A percentile compares a stretch with the other conserved stretches of the same genome.
These are phyloP conservation scores for Tridacna gigas DNA, from an alignment of 2,888 invertebrate species.

Conservation along the genomic window DNA sequence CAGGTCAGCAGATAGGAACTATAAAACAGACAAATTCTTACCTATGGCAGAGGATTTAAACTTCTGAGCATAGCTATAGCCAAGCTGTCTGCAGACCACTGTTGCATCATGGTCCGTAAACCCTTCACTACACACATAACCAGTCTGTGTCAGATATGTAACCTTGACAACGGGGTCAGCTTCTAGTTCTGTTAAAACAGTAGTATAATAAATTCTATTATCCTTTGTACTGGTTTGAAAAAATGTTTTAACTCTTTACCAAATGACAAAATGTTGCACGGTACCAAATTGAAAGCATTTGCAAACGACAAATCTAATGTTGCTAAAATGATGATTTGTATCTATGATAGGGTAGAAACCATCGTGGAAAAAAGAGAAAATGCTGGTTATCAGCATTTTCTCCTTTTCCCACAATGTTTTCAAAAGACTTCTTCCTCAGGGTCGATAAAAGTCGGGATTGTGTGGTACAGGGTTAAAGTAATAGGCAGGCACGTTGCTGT, in stretches of 20 bases:
- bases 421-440: not conserved
- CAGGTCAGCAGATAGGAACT: too few relatives aligned
- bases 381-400: conserved; percentile 4
- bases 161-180: conserved; percentile 50
- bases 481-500: too few relatives aligned
- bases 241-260: not conserved
- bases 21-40: conserved; percentile 7
- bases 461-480: not conserved
- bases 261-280: too few relatives aligned
- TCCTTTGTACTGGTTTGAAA: not conserved
- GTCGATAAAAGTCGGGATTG: not conserved
- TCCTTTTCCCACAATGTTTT: not conserved
- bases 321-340: too few relatives aligned
- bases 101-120: conserved; percentile 89
- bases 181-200: conserved; percentile 11
- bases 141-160: conserved; percentile 46
- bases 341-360: not conserved
- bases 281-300: too few relatives aligned
- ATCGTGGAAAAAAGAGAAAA: not conserved
- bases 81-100: conserved; percentile 83
- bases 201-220: too few relatives aligned
- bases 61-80: conserved; percentile 79
- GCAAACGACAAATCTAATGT: too few relatives aligned
- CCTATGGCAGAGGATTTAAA: conserved; percentile 57
- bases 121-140: conserved; percentile 90